Conservation (phyloP, 1,140 invertebrate genomes). For the Manduca sexta region DNA sequence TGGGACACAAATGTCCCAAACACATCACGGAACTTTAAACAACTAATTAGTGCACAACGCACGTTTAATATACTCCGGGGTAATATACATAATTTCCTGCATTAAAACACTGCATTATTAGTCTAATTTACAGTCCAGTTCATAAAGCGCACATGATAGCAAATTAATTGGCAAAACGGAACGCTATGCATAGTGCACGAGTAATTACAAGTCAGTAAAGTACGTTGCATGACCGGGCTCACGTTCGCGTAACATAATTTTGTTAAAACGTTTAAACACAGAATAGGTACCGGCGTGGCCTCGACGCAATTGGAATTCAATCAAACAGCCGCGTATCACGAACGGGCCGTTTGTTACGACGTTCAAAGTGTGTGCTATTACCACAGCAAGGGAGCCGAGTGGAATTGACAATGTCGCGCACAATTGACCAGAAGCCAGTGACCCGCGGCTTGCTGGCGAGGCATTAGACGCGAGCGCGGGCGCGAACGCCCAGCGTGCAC, state of each 20-base stretch:
- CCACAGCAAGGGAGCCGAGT: constrained; percentile 12
- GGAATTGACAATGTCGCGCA: constrained; percentile 30
- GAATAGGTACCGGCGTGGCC: constrained; percentile 13
- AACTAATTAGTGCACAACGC: too few relatives aligned
- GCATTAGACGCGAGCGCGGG: too few relatives aligned
- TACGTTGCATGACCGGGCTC: constrained; percentile 22
- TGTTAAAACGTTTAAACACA: constrained; percentile 20
- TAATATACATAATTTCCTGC: too few relatives aligned
- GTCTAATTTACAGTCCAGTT: too few relatives aligned
- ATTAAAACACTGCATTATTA: too few relatives aligned
- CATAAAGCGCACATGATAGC: too few relatives aligned
- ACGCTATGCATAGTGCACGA: constrained; percentile 1
- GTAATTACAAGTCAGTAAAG: constrained; percentile 7
- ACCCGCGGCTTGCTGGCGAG: too few relatives aligned
- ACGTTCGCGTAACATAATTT: constrained; percentile 19
- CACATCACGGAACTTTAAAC: too few relatives aligned
- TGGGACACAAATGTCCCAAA: too few relatives aligned
- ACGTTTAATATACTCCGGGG: too few relatives aligned
- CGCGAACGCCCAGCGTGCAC: too few relatives aligned
- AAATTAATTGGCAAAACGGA: constrained; percentile 1
- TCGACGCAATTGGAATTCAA: constrained; percentile 29
- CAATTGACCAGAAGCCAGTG: constrained; percentile 30
- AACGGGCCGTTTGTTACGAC: constrained; percentile 13
- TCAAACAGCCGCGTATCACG: constrained; percentile 23
- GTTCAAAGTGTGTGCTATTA: constrained; percentile 14